phyloP scores from a whole-genome alignment of 1,140 invertebrate species.

The Lethrus apterus region DNA sequence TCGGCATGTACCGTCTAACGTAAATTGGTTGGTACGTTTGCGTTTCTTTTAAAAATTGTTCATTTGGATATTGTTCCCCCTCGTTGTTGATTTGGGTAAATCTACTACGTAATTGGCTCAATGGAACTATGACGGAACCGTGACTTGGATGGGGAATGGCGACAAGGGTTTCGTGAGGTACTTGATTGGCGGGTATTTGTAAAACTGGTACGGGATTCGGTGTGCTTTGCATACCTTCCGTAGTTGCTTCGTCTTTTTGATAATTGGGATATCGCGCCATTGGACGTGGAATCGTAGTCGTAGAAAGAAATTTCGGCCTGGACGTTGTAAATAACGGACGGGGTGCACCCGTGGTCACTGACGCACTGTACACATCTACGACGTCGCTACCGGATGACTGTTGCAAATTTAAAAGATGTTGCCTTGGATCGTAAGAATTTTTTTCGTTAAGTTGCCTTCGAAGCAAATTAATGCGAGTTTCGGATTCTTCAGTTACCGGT shows the following conservation, averaged over 20 bases:
- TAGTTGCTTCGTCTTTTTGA: slow-evolving; percentile 24
- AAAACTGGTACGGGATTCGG: slow-evolving; percentile 29
- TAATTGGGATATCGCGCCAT: slow-evolving; percentile 32
- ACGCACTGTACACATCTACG: slow-evolving; percentile 57
- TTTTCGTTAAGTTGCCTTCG: slow-evolving; percentile 51
- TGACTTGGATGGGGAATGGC: slow-evolving; percentile 46
- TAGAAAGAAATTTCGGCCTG: slow-evolving; percentile 37
- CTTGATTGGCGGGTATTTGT: slow-evolving; percentile 33
- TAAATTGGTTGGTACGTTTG: slow-evolving; percentile 15
- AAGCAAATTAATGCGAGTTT: slow-evolving; percentile 44
- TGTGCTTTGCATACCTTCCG: slow-evolving; percentile 26
- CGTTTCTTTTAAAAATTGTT: background rate
- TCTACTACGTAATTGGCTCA: slow-evolving; percentile 29
- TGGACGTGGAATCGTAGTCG: slow-evolving; percentile 42
- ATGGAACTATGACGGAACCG: slow-evolving; percentile 39
- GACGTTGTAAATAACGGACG: slow-evolving; percentile 57
- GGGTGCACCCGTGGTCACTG: slow-evolving; percentile 48
- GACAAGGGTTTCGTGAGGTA: slow-evolving; percentile 36
- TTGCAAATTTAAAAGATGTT: slow-evolving; percentile 39
- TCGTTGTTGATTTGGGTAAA: no score
- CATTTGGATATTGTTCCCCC: no score
- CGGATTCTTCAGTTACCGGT: slow-evolving; percentile 45
- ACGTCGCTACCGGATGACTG: slow-evolving; percentile 52
- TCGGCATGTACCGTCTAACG: slow-evolving; percentile 15
- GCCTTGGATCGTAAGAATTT: slow-evolving; percentile 42